Conservation (phyloP, 2,888 invertebrate genomes). For the Tipula vernalis region DNA sequence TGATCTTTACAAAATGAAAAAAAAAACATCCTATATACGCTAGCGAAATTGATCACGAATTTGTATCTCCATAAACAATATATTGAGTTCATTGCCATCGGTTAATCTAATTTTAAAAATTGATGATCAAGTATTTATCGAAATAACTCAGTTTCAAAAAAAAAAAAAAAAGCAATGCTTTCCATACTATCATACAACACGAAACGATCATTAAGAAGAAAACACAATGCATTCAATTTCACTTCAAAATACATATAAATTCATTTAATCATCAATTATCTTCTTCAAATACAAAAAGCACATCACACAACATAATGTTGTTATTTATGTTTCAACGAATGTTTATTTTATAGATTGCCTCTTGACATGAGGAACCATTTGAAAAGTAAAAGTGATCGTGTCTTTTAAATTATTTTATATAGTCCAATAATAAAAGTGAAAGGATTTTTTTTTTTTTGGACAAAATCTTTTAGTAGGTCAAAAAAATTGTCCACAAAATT, state of each 20-base stretch:
- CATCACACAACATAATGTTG: background rate
- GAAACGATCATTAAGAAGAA: background rate
- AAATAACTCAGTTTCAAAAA: no score
- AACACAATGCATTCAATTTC: background rate
- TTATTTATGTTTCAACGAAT: background rate
- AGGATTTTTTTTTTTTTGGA: background rate
- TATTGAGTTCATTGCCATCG: background rate
- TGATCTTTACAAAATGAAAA: background rate
- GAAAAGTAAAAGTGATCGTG: background rate
- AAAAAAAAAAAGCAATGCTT: background rate
- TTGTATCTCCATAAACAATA: background rate
- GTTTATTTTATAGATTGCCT: background rate
- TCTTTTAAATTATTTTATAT: background rate
- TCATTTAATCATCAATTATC: background rate
- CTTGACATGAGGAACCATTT: background rate
- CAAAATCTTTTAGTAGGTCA: background rate
- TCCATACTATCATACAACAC: background rate
- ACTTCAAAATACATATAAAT: background rate
- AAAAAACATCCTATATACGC: background rate
- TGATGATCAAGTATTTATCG: background rate
- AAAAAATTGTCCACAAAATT: background rate
- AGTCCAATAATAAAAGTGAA: background rate
- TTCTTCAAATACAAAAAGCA: background rate
- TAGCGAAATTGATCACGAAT: background rate
- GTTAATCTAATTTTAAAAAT: background rate